A percentile compares a stretch with the other conserved stretches of the same genome.
These are phyloP conservation scores for Sipha maydis DNA, from an alignment of 2,888 invertebrate species.

Conservation along the genomic window DNA sequence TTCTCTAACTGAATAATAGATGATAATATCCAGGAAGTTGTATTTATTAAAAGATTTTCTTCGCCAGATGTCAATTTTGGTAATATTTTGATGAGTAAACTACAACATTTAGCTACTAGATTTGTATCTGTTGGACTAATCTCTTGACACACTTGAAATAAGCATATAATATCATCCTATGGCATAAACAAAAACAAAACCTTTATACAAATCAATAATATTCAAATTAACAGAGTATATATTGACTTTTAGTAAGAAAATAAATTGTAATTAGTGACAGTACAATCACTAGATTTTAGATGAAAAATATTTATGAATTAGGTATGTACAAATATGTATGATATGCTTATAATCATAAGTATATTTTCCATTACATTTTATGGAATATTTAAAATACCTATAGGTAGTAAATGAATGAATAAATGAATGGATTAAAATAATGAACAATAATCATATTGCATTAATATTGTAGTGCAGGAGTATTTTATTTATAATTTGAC, in stretches of 20 bases:
- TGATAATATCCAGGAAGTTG: constrained; percentile 41
- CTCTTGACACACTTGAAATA: constrained; percentile 45
- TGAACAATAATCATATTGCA: neutral
- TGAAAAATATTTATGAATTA: too few relatives aligned
- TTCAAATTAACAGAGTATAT: neutral
- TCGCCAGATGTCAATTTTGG: constrained; percentile 14
- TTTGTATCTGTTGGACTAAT: constrained; percentile 27
- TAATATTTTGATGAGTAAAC: constrained; percentile 27
- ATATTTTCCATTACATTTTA: neutral
- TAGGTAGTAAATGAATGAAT: neutral
- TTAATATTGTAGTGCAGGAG: too few relatives aligned
- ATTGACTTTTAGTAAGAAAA: neutral
- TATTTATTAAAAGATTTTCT: constrained; percentile 11
- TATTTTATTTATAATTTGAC: neutral
- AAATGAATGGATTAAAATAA: neutral
- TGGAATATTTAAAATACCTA: neutral
- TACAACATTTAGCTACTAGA: constrained; percentile 34
- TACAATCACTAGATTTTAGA: neutral
- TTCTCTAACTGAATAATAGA: neutral
- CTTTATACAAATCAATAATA: neutral
- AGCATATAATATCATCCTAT: constrained; percentile 42
- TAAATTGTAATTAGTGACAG: neutral
- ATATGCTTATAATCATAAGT: neutral
- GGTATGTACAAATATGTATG: neutral
- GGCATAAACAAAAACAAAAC: neutral